A percentile compares a stretch with the other conserved stretches of the same genome.
These are phyloP conservation scores for Ardeotis arabs DNA, from an alignment of 2,113 vertebrate genomes.

Conservation along the genomic window DNA sequence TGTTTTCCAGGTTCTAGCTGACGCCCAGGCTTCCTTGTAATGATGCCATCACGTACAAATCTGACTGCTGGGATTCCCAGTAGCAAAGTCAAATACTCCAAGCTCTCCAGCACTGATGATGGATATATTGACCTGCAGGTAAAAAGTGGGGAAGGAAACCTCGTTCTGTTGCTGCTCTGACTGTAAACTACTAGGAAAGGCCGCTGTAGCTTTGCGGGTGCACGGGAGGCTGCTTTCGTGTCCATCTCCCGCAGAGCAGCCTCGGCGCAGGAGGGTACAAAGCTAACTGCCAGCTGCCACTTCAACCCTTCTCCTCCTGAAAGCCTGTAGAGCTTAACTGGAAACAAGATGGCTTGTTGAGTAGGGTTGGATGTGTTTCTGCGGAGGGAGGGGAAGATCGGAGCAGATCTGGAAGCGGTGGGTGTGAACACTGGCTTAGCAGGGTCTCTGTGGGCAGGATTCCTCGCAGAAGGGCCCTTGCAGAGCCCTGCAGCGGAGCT, in stretches of 20 bases:
- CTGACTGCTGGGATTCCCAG: slow-evolving; percentile 78
- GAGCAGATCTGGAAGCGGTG: not conserved
- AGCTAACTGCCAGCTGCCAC: fast-evolving
- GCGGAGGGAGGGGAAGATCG: not conserved
- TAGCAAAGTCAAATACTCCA: slow-evolving; percentile 92
- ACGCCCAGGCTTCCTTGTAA: slow-evolving; percentile 23
- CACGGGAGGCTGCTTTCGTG: not conserved
- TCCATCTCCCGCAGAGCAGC: not conserved
- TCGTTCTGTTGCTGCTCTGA: not conserved
- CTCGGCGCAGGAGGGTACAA: not conserved
- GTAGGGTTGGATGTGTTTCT: not conserved
- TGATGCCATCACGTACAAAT: slow-evolving; percentile 87
- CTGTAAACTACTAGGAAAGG: fast-evolving
- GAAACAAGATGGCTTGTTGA: not conserved
- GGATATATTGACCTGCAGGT: slow-evolving; percentile 98
- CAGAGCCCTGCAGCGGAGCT: not conserved
- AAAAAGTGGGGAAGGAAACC: not conserved
- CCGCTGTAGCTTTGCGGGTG: not conserved
- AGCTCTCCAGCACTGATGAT: slow-evolving; percentile 89
- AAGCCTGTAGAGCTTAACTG: not conserved
- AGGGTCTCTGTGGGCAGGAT: not conserved
- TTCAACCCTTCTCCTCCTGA: not conserved
- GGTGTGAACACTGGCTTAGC: not conserved
- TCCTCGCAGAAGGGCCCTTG: fast-evolving
- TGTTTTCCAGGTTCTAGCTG: slow-evolving; percentile 48